These are phyloP conservation scores for Spisula solida DNA, from an alignment of 2,888 invertebrate genomes.

Conservation along the genomic window DNA sequence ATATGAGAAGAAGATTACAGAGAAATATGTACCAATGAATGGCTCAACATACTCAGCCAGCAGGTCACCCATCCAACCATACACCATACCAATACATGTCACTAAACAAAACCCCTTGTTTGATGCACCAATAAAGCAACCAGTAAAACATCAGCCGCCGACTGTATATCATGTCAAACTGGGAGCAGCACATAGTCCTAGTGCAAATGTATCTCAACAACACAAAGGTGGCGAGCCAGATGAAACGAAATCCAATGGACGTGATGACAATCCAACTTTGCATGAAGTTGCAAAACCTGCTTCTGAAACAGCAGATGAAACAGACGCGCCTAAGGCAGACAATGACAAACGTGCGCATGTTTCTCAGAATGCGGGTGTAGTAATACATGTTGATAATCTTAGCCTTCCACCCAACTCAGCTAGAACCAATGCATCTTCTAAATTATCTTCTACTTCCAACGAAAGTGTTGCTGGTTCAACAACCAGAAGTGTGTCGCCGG, in stretches of 20 bases:
- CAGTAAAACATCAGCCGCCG: neutral
- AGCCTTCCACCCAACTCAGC: conserved; percentile 12
- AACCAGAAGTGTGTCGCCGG: neutral
- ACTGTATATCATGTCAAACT: neutral
- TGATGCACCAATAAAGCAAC: neutral
- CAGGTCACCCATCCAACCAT: neutral
- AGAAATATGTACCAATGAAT: conserved; percentile 19
- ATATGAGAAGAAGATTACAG: neutral
- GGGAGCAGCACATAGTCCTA: neutral
- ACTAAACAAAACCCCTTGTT: neutral
- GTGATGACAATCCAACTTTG: neutral
- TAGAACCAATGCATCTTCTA: neutral
- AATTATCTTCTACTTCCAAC: conserved; percentile 8
- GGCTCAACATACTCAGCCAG: conserved; percentile 3
- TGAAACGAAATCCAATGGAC: neutral
- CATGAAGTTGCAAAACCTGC: neutral
- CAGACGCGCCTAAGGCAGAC: neutral
- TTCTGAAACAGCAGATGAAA: neutral
- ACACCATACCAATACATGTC: conserved; percentile 15
- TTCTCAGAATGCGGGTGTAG: neutral
- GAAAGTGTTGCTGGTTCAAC: conserved; percentile 34
- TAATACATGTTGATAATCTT: conserved; percentile 42
- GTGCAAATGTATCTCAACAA: neutral
- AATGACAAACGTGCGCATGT: neutral
- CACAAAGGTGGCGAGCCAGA: neutral